Percentiles rank a stretch among this genome's conserved stretches.
Evolutionary conservation across 2,888 invertebrate species (phyloP).

Genomic region (Nematopogon swammerdamellus): DNA sequence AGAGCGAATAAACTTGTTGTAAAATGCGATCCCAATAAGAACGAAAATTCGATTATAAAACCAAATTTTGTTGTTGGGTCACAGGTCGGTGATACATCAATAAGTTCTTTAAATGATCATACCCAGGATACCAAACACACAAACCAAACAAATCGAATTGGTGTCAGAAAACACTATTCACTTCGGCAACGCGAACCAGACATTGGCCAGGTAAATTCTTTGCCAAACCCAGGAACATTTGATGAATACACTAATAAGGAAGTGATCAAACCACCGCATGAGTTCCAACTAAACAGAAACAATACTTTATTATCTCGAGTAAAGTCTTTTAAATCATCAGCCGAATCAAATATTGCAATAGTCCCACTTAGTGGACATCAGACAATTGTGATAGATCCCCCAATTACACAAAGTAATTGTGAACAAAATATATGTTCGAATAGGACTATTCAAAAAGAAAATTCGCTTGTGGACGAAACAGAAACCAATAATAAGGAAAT

Average conservation of each 20-base stretch:
- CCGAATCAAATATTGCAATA: constrained; percentile 45
- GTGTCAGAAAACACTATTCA: constrained; percentile 48
- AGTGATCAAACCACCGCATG: not conserved
- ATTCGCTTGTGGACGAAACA: constrained; percentile 16
- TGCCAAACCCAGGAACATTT: constrained; percentile 38
- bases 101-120: constrained; percentile 41
- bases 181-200: constrained; percentile 44
- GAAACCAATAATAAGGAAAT: too few relatives aligned
- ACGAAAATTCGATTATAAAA: constrained; percentile 33
- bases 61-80: constrained; percentile 25
- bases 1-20: constrained; percentile 45
- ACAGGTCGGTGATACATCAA: constrained; percentile 24
- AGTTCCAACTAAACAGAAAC: constrained; percentile 14
- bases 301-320: constrained; percentile 39
- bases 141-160: constrained; percentile 22
- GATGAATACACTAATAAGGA: not conserved
- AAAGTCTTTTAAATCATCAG: constrained; percentile 45
- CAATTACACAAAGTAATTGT: constrained; percentile 22
- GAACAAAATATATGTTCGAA: constrained; percentile 10
- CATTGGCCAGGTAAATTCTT: constrained; percentile 29
- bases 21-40: constrained; percentile 20
- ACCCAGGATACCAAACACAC: constrained; percentile 25
- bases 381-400: constrained; percentile 51
- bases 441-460: constrained; percentile 8
- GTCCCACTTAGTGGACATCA: constrained; percentile 51